Evolutionary conservation across 1,140 invertebrate species (phyloP).

Genomic region (Bombus waltoni): DNA sequence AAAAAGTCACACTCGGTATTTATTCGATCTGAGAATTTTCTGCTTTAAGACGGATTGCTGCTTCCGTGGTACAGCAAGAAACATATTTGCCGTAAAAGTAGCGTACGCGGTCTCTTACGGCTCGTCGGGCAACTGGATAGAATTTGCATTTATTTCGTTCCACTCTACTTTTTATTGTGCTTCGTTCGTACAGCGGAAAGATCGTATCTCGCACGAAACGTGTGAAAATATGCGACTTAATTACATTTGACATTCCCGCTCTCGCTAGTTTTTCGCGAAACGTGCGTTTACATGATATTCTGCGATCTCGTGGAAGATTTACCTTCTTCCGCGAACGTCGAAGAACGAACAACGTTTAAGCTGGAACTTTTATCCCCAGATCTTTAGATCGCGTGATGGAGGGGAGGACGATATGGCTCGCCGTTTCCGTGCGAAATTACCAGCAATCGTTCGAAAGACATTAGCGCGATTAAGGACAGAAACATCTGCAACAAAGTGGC

Average conservation of each 20-base stretch:
- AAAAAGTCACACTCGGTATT: constrained; percentile 2
- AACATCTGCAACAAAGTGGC: too few species aligned
- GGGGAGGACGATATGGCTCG: neutral
- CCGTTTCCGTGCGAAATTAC: neutral
- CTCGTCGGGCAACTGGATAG: neutral
- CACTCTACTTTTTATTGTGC: neutral
- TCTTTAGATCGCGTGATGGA: neutral
- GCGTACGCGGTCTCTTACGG: constrained; percentile 1
- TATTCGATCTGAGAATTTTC: constrained; percentile 29
- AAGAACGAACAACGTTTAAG: neutral
- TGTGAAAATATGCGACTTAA: neutral
- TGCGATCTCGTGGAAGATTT: neutral
- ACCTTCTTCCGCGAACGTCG: neutral
- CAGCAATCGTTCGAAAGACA: constrained; percentile 13
- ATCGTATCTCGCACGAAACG: neutral
- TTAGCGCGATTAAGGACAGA: constrained; percentile 7
- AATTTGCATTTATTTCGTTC: constrained; percentile 5
- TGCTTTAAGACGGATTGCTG: neutral
- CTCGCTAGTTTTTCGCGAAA: neutral
- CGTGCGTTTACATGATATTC: too few species aligned
- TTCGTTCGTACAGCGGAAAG: neutral
- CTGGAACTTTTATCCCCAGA: too few species aligned
- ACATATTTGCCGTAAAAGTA: constrained; percentile 51
- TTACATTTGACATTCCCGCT: neutral
- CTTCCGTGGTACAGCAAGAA: neutral